phyloP scores from a whole-genome alignment of 1,140 invertebrate genomes.

The Maconellicoccus hirsutus region DNA sequence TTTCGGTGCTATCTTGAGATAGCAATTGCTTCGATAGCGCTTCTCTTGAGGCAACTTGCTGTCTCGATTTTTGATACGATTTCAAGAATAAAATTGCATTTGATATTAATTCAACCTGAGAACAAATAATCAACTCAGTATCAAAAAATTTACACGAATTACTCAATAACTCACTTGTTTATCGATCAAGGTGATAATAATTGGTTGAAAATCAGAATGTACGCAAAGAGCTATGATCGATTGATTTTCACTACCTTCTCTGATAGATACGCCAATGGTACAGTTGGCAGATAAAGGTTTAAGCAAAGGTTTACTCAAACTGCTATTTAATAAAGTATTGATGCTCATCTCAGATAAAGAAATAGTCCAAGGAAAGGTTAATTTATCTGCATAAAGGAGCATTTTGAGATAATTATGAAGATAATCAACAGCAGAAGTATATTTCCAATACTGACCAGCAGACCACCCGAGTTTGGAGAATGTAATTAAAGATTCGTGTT shows the following conservation, averaged over 20 bases:
- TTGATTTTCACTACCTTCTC: constrained; percentile 12
- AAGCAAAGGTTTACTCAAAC: constrained; percentile 32
- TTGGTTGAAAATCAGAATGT: constrained; percentile 38
- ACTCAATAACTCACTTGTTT: constrained; percentile 12
- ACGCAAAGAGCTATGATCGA: constrained; percentile 38
- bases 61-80: too few species aligned
- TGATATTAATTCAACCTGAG: too few species aligned
- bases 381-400: neutral
- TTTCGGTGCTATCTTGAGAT: too few species aligned
- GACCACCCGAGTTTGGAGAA: neutral
- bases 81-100: too few species aligned
- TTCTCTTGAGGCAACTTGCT: too few species aligned
- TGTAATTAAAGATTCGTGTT: neutral
- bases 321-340: neutral
- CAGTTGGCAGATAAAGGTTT: constrained; percentile 45
- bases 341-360: neutral
- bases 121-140: too few species aligned
- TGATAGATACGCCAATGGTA: constrained; percentile 38
- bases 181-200: neutral
- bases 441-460: neutral
- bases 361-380: constrained; percentile 1
- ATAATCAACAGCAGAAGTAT: neutral
- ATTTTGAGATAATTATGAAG: too few species aligned
- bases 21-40: too few species aligned
- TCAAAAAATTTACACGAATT: too few species aligned